These are phyloP conservation scores for Lethenteron camtschaticum DNA, from an alignment of 2,113 vertebrate genomes.

Conservation along the genomic window DNA sequence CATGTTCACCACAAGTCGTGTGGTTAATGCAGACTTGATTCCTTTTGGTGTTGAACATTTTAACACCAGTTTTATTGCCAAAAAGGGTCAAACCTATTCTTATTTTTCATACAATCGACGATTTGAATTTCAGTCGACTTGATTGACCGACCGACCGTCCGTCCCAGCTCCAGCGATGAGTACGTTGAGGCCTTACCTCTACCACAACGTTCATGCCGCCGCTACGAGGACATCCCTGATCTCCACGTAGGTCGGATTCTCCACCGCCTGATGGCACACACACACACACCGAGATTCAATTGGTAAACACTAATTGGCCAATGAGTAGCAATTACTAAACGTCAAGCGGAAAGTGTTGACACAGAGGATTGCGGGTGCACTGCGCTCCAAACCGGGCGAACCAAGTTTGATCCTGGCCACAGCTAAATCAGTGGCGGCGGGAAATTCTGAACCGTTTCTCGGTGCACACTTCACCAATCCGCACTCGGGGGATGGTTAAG, in stretches of 20 bases:
- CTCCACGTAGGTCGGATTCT: slow-evolving; percentile 77
- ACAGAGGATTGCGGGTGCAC: not conserved
- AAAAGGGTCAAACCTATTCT: too few species aligned
- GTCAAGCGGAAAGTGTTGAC: not conserved
- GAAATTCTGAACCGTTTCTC: not conserved
- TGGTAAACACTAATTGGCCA: not conserved
- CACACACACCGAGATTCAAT: not conserved
- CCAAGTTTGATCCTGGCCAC: not conserved
- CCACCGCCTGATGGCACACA: slow-evolving; percentile 38
- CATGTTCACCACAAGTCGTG: too few species aligned
- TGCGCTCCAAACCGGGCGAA: not conserved
- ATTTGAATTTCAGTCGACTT: too few species aligned
- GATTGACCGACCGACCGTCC: too few species aligned
- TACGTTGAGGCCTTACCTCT: slow-evolving; percentile 33
- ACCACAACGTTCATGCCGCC: slow-evolving; percentile 49
- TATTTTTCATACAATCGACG: too few species aligned
- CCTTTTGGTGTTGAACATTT: too few species aligned
- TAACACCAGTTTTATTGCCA: too few species aligned
- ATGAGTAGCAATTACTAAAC: not conserved
- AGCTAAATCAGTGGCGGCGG: not conserved
- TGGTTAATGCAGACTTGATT: too few species aligned
- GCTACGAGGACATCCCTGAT: slow-evolving; percentile 69
- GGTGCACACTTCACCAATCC: not conserved
- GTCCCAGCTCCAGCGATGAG: not conserved
- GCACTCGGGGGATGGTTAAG: not conserved